Evolutionary conservation across 2,888 invertebrate species (phyloP), one percentile per base, ranked within the genome.

Genomic region (Lasioglossum calceatum): DNA sequence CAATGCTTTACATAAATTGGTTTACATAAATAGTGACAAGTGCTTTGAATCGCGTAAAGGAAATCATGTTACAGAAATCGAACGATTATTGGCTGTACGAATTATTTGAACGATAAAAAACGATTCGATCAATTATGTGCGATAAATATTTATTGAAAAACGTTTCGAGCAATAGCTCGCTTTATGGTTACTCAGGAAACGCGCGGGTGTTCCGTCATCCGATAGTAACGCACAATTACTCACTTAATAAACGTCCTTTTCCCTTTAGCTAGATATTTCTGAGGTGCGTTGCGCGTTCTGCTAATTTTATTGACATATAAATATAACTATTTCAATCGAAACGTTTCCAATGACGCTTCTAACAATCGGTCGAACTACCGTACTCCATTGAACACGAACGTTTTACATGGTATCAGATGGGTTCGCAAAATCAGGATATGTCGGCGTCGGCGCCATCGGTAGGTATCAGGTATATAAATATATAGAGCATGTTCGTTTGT

Each of bases 261-360:
- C 74, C 75, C 32, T 39, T 42, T 73, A 73, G 61, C 39, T 58
- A 79, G 44, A 73, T 79, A 67, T 84, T 54, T 75, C n/a, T 67
- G 12, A 82, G 71, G 79, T 82, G 70, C 50, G 76, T 67, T 72
- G 27, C 75, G 77, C 76, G 73, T 82, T 83, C 23, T 61, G 27
- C 23, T 32, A 79, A 42, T 81, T 85, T 90, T 79, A 84, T 54
- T 86, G 71, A 90, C 76, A 82, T 82, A 88, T 91, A 91, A 91
- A 91, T 90, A 85, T 77, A 77, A 70, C 76, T 71, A 73, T 82
- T 83, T 80, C 64, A 85, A 85, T 76, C 77, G 82, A 85, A 88
- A 89, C 83, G 74, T 84, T 83, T 85, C 73, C 77, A 84, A 90
- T 81, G 91, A 91, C 92, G 91, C 91, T 89, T 85, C 78, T 89